Evolutionary conservation across 2,797 vertebrate genomes (phyloP).

Genomic region (Threskiornis aethiopicus): DNA sequence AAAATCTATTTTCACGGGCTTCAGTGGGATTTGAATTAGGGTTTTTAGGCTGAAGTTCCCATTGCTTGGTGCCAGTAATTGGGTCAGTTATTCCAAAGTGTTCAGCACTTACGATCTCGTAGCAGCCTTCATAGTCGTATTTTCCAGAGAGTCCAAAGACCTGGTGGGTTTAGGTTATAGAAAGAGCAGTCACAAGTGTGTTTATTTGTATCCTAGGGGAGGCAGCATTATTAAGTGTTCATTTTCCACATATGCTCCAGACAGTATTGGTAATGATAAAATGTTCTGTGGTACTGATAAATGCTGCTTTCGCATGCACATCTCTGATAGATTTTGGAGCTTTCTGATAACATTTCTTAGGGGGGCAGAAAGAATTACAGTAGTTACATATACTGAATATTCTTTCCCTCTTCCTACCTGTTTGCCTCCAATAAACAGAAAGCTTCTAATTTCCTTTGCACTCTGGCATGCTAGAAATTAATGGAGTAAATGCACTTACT

Average conservation of each 20-base stretch:
- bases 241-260: background rate
- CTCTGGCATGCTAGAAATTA: conserved; percentile 9
- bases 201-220: background rate
- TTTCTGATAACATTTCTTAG: background rate
- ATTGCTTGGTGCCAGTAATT: background rate
- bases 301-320: background rate
- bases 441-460: background rate
- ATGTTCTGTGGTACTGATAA: background rate
- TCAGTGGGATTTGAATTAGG: background rate
- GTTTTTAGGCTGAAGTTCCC: conserved; percentile 8
- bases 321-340: background rate
- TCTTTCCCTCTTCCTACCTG: background rate
- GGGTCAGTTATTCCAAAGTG: background rate
- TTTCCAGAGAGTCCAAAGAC: background rate
- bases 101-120: background rate
- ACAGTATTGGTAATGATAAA: background rate
- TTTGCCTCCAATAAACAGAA: background rate
- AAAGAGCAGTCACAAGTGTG: background rate
- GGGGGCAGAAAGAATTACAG: background rate
- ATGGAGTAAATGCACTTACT: conserved; percentile 31
- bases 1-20: background rate
- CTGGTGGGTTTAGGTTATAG: background rate
- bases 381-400: background rate
- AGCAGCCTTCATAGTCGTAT: background rate
- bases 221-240: background rate